These are phyloP conservation scores for Hartigia nigra DNA, from an alignment of 2,888 invertebrate species.

Conservation along the genomic window DNA sequence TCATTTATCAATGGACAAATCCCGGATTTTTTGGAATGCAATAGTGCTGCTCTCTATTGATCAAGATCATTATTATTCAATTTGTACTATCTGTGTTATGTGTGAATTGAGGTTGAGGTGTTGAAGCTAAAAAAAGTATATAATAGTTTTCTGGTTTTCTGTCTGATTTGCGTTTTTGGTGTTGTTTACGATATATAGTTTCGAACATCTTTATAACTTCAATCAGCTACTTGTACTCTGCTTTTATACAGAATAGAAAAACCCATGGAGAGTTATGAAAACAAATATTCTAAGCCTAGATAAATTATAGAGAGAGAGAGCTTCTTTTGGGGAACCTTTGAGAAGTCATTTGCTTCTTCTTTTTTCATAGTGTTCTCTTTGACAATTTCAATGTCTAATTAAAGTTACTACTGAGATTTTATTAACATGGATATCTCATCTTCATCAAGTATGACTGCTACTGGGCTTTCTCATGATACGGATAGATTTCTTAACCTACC, in stretches of 20 bases:
- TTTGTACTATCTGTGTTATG: neutral
- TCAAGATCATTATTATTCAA: neutral
- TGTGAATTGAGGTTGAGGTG: neutral
- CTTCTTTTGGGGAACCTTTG: neutral
- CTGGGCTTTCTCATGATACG: conserved; percentile 43
- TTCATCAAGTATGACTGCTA: conserved; percentile 48
- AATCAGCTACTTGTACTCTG: neutral
- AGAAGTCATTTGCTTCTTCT: neutral
- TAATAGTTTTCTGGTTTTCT: neutral
- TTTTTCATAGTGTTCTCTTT: neutral
- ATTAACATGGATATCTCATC: conserved; percentile 47
- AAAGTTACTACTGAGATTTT: neutral
- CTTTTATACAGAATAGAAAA: neutral
- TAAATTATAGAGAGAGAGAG: neutral
- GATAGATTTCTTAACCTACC: conserved; percentile 57
- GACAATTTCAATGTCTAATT: neutral
- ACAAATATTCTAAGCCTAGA: neutral
- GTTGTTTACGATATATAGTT: neutral
- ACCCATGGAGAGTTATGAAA: neutral
- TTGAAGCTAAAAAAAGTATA: neutral
- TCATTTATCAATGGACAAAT: neutral
- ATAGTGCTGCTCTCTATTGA: neutral
- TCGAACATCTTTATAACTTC: neutral
- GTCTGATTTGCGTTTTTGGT: neutral
- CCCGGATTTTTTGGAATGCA: neutral